A percentile compares a stretch with the other conserved stretches of the same genome.
Evolutionary conservation across 2,797 vertebrate species (phyloP).

Genomic region (Erpetoichthys calabaricus): DNA sequence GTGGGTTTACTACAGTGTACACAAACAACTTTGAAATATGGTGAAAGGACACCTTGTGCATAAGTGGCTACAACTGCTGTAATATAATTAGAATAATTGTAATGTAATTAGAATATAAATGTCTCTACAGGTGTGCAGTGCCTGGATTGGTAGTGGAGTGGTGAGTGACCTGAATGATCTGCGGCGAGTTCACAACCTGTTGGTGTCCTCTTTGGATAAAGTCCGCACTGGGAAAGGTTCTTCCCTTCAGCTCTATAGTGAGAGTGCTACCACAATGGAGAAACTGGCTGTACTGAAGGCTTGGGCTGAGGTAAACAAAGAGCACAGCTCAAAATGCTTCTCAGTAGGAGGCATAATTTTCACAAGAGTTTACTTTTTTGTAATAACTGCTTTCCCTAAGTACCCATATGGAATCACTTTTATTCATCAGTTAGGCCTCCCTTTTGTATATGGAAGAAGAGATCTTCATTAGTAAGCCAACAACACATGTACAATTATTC

Average conservation of each 20-base stretch:
- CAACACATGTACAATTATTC: no score
- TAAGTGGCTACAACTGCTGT: no score
- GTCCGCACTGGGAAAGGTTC: slow-evolving; percentile 87
- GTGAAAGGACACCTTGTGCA: no score
- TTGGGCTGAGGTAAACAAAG: slow-evolving; percentile 78
- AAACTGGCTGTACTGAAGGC: slow-evolving; percentile 92
- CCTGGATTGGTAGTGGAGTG: slow-evolving; percentile 95
- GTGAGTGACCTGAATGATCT: slow-evolving; percentile 97
- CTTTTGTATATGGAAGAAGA: no score
- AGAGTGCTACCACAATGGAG: slow-evolving; percentile 96
- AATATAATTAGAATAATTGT: no score
- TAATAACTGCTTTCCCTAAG: no score
- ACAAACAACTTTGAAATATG: no score
- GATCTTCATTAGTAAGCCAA: no score
- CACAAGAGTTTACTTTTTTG: not conserved
- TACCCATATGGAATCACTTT: no score
- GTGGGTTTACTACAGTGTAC: no score
- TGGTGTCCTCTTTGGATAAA: slow-evolving; percentile 95
- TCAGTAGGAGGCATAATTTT: not conserved
- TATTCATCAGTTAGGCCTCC: no score
- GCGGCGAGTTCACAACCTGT: slow-evolving; percentile 88
- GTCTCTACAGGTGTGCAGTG: slow-evolving; percentile 75
- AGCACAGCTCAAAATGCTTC: not conserved
- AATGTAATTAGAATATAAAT: no score
- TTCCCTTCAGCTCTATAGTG: slow-evolving; percentile 85